Evolutionary conservation across 1,140 invertebrate genomes (phyloP).

Genomic region (Cyphomyrmex costatus): DNA sequence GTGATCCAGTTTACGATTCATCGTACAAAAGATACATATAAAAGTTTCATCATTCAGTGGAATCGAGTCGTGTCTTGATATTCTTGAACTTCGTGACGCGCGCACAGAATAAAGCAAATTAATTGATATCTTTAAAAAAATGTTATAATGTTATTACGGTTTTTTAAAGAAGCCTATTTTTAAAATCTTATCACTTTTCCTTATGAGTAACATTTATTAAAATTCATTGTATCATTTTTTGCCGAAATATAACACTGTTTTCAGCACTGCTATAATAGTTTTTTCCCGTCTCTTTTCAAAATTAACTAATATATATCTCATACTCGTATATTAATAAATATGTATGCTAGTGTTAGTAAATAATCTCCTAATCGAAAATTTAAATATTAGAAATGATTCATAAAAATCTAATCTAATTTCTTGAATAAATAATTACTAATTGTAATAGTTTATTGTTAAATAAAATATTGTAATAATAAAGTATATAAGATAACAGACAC

Average conservation of each 20-base stretch:
- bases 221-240: too few relatives aligned
- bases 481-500: not conserved
- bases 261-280: too few relatives aligned
- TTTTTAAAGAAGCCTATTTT: not conserved
- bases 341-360: not conserved
- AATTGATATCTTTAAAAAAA: not conserved
- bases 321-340: not conserved
- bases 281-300: too few relatives aligned
- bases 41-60: constrained; percentile 30
- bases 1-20: constrained; percentile 3
- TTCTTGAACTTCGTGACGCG: not conserved
- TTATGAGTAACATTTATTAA: too few relatives aligned
- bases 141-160: not conserved
- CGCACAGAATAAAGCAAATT: not conserved
- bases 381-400: not conserved
- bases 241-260: too few relatives aligned
- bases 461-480: not conserved
- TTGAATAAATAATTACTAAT: not conserved
- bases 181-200: too few relatives aligned
- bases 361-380: not conserved
- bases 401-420: not conserved
- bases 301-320: not conserved
- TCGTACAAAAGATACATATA: not conserved
- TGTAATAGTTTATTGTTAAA: not conserved
- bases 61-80: not conserved